These are phyloP conservation scores for Phataginus tricuspis DNA, from an alignment of 2,797 vertebrate genomes.

Conservation along the genomic window DNA sequence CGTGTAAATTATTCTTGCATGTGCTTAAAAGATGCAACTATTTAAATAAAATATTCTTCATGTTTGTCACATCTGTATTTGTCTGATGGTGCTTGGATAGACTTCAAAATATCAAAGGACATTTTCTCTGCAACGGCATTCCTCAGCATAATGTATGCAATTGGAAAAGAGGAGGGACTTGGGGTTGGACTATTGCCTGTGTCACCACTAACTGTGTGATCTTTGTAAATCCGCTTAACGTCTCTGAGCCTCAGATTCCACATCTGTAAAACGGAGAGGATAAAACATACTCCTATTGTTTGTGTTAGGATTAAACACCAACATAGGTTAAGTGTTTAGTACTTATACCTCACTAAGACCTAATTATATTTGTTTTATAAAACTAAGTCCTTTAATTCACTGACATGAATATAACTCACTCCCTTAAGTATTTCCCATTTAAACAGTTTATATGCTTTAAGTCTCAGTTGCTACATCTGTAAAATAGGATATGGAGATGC, in stretches of 20 bases:
- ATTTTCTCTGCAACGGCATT: not conserved
- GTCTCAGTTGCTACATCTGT: not conserved
- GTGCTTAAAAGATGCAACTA: not conserved
- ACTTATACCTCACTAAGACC: not conserved
- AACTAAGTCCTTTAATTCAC: not conserved
- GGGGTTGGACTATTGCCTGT: not conserved
- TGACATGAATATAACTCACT: not conserved
- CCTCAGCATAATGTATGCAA: not conserved
- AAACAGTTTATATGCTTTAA: not conserved
- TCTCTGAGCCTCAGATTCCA: not conserved
- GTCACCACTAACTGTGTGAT: not conserved
- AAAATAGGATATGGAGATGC: not conserved
- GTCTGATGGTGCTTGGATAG: not conserved
- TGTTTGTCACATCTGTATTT: not conserved
- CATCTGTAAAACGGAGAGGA: not conserved
- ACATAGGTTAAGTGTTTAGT: not conserved
- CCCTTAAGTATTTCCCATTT: not conserved
- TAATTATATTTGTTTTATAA: not conserved
- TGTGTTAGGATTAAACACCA: not conserved
- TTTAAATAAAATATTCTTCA: not conserved
- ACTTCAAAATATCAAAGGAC: not conserved
- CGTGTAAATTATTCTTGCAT: not conserved
- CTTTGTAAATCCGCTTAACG: not conserved
- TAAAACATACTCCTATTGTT: not conserved
- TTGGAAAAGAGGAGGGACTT: not conserved